A percentile compares a stretch with the other conserved stretches of the same genome.
phyloP scores from a whole-genome alignment of 2,797 vertebrate species.

The Philypnodon macrostomus region DNA sequence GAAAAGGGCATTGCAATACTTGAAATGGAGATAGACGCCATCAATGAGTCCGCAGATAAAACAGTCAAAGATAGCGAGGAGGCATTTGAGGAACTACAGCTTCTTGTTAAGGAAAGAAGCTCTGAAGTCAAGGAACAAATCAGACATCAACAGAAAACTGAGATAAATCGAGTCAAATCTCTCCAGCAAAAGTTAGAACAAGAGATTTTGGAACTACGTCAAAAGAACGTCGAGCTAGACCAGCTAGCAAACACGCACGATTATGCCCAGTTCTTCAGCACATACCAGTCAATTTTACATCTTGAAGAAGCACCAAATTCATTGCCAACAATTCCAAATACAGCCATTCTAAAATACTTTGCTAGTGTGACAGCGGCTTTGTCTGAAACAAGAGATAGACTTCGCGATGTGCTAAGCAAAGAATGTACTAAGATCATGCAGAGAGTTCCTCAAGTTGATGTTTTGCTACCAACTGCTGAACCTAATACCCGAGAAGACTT shows the following conservation, averaged over 20 bases:
- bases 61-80: not conserved
- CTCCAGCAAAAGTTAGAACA: constrained; percentile 7
- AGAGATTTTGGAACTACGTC: not conserved
- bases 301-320: constrained; percentile 1
- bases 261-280: constrained; percentile 8
- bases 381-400: not conserved
- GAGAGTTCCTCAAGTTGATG: not conserved
- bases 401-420: not conserved
- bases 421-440: not conserved
- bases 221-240: constrained; percentile 9
- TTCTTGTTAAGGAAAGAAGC: constrained; percentile 7
- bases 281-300: not conserved
- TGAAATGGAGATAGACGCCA: constrained; percentile 4
- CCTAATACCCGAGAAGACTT: constrained; percentile 12
- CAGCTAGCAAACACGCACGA: constrained; percentile 8
- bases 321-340: not conserved
- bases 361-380: not conserved
- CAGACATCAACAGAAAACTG: constrained; percentile 9
- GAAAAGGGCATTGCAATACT: constrained; percentile 9
- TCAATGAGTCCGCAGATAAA: constrained; percentile 18
- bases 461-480: not conserved
- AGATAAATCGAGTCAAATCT: not conserved
- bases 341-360: not conserved
- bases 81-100: not conserved
- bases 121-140: constrained; percentile 15